Evolutionary conservation across 2,888 invertebrate species (phyloP), one percentile per base, ranked within the genome.

Genomic region (Trachelus stipa): DNA sequence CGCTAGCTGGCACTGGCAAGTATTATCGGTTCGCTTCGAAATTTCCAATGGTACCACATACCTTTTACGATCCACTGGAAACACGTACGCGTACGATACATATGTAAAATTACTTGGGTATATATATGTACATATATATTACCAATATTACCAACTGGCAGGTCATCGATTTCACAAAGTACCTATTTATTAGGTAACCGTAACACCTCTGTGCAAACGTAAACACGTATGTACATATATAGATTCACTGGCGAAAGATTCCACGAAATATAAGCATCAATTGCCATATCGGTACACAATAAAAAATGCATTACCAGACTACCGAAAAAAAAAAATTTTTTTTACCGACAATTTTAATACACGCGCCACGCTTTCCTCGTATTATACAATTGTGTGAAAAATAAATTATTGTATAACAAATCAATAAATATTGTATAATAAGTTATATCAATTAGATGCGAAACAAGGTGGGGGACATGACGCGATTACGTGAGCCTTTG

Each of bases 31-130:
- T 40, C 12, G 40, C 40, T 56, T 56, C 40, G 40, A 23, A 71
- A 71, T 30, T 71, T 71, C 31, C 71, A 71, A 71, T 12, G 71
- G 6, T 71, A 71, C n/a, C 34, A 11, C 69, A 71, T 71, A 69
- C 68, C 30, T 71, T 71, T 34, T 76, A 76, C 35, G 40, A 23
- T 56, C 15, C 40, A 56, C 6, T 56, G 40, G 40, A 56, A 23
- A 56, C 40, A 15, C 23, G 40, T 56, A 56, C 4, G 40, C 40
- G 23, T 37, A 37, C 40, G 40, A 56, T 23, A 9, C 40, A 56
- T 56, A 56, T 56, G 40, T 56, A 23, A 23, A 56, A 56, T 56
- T 23, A 56, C 9, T 9, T 40, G 31, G 68, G 3, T 12, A 15
- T 30, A 30, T 30, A 69, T 69, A 69, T 69, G 15, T 69, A 69